phyloP scores from a whole-genome alignment of 2,113 vertebrate genomes.

The Micronycteris hirsuta region DNA sequence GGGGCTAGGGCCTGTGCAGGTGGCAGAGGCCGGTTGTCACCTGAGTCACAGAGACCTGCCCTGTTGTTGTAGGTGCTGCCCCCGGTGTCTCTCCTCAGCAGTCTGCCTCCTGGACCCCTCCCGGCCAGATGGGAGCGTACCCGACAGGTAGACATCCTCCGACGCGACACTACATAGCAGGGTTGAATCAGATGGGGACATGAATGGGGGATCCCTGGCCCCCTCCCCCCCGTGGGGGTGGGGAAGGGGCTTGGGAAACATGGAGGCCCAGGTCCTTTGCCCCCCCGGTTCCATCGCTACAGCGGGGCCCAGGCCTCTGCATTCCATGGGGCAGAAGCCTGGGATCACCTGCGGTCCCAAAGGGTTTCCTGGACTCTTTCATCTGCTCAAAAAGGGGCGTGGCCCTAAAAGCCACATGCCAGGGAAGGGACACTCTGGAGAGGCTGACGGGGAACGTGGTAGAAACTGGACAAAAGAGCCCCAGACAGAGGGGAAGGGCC shows the following conservation, averaged over 20 bases:
- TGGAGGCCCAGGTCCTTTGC: accelerated
- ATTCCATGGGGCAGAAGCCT: background rate
- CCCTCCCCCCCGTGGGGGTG: accelerated
- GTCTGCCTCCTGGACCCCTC: background rate
- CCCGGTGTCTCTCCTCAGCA: accelerated
- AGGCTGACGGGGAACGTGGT: no score
- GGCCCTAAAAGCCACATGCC: no score
- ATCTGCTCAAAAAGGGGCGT: accelerated
- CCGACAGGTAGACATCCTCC: conserved; percentile 15
- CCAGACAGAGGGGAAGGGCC: background rate
- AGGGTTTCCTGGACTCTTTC: background rate
- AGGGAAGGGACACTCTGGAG: background rate
- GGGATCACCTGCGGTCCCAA: background rate
- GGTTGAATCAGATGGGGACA: accelerated
- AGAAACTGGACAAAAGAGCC: background rate
- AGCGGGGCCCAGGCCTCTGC: background rate
- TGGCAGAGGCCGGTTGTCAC: background rate
- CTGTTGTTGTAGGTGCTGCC: background rate
- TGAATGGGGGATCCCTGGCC: background rate
- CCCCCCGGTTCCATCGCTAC: accelerated
- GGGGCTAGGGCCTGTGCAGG: accelerated
- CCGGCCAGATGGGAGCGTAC: background rate
- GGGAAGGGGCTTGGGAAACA: no score
- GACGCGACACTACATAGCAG: accelerated
- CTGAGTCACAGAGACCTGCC: background rate